Evolutionary conservation across 2,797 vertebrate species (phyloP).

Genomic region (Gephyroberyx darwinii): DNA sequence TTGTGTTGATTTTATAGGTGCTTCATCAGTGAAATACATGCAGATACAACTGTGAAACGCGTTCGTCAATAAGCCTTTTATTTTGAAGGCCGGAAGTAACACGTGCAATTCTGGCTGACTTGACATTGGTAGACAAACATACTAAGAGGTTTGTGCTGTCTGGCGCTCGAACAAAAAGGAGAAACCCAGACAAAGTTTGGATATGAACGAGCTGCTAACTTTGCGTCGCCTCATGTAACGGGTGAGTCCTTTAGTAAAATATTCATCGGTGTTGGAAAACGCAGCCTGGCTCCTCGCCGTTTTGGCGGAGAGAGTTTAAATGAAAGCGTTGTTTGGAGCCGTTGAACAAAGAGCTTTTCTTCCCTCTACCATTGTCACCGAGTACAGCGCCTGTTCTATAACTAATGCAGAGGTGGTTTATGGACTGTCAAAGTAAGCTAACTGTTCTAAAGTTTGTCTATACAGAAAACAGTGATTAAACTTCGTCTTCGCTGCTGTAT

Average conservation of each 20-base stretch:
- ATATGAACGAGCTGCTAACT: constrained; percentile 25
- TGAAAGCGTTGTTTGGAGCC: constrained; percentile 58
- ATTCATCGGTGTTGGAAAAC: fast-evolving
- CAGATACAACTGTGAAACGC: no score
- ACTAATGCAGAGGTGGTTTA: constrained; percentile 11
- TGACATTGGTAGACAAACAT: background rate
- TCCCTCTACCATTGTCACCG: constrained; percentile 66
- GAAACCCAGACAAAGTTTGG: constrained; percentile 17
- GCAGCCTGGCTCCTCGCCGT: constrained; percentile 22
- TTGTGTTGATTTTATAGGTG: no score
- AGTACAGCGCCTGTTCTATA: constrained; percentile 39
- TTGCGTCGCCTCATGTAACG: constrained; percentile 1
- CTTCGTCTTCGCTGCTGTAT: background rate
- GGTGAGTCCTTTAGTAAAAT: background rate
- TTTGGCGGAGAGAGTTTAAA: constrained; percentile 31
- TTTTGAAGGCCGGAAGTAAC: constrained; percentile 36
- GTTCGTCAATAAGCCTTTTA: constrained; percentile 33
- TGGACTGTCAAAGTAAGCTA: constrained; percentile 52
- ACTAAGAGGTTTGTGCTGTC: background rate
- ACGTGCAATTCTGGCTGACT: no score
- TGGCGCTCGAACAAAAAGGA: background rate
- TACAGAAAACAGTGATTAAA: background rate
- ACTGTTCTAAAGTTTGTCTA: background rate
- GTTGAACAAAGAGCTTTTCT: constrained; percentile 70
- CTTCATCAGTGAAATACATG: no score